Conservation (phyloP, 2,113 vertebrate genomes). For the Loxodonta africana region DNA sequence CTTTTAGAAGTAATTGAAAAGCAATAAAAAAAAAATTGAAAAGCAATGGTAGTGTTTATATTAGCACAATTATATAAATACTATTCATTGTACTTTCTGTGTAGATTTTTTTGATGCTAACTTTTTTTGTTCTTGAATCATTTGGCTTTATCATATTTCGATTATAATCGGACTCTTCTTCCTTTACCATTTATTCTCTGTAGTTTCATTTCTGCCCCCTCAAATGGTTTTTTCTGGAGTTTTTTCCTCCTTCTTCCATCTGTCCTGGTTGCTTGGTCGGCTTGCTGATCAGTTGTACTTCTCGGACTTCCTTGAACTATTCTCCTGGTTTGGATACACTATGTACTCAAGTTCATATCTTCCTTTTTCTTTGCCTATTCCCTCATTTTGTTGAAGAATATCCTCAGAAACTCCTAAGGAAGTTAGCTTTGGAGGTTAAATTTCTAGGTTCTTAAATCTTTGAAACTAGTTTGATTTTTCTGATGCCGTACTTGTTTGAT, state of each 20-base stretch:
- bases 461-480: constrained; percentile 5
- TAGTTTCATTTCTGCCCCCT: not conserved
- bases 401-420: not conserved
- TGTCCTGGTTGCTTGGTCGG: not conserved
- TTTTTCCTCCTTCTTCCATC: not conserved
- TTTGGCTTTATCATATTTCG: not conserved
- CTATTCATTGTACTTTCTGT: not conserved
- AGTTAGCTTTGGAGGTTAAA: not conserved
- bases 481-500: not conserved
- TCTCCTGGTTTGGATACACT: not conserved
- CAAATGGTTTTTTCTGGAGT: too few relatives aligned
- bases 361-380: not conserved
- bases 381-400: not conserved
- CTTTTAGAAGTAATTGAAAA: not conserved
- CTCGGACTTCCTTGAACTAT: not conserved
- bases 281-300: not conserved
- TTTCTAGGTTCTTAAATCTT: not conserved
- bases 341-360: not conserved
- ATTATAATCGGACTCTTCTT: not conserved
- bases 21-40: not conserved
- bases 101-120: not conserved
- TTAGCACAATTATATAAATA: not conserved
- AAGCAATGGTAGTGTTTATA: not conserved
- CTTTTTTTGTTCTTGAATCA: not conserved
- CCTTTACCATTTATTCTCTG: not conserved